Base-by-base conservation (phyloP, 2,888 invertebrate genomes). In the Cephus sareptanus region DNA sequence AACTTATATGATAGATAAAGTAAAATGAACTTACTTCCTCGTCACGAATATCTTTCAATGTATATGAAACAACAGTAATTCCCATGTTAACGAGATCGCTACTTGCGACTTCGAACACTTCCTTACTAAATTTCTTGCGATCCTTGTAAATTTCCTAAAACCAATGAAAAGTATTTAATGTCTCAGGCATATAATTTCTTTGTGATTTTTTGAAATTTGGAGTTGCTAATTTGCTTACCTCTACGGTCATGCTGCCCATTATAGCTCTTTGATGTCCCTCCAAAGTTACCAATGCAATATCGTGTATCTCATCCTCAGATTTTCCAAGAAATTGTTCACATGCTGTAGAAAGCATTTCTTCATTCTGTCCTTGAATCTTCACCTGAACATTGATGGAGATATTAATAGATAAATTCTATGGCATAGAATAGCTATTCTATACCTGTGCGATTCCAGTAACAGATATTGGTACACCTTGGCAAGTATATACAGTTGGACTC, bases 381-480 rank as follows among this genome's bases (percentile, higher is more conserved):
- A 97, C 96, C 96, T 96, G 89, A 71, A 31, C 3, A 15, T 15
- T 15, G 33, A 71, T 11, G 1, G 23, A 31, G 71, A 71, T 12
- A 71, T 71, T 33, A 71, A 33, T 31, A 31, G 71, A 71, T 34
- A 71, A 71, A 71, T 33, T 31, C 33, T 71, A 13, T 11, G 71
- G 11, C 6, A 4, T 11, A 71, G 9, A 71, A 30, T 34, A 23
- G 23, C 6, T 34, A 71, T 31, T 34, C 11, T 31, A 69, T 92
- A 98, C 98, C 95, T 99, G 98, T 77, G 99, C 99, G 87, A 99
- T 98, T 82, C 98, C 98, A 56, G 98, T 98, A 68, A 99, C 98
- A 34, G 98, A 98, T 91, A 99, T 98, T 33, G 98, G 98, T 35
- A 99, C 98, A 77, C 98, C 98, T 92, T 98, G 98, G 88, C 97